Conservation (phyloP, 2,797 vertebrate species). For the Limnodromus scolopaceus region DNA sequence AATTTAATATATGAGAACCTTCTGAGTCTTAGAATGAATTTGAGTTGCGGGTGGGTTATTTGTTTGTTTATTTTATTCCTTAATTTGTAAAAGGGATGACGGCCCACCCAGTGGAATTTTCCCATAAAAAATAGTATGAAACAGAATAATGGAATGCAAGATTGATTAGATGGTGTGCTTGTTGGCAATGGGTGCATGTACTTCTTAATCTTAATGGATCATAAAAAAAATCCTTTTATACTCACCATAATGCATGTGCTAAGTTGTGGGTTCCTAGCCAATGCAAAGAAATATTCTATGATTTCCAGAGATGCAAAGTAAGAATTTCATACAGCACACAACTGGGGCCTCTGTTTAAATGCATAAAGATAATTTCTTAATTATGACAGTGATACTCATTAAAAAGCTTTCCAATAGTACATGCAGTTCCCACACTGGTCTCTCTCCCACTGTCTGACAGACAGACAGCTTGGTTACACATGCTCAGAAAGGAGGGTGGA, state of each 20-base stretch:
- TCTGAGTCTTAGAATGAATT: constrained; percentile 2
- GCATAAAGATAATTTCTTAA: constrained; percentile 47
- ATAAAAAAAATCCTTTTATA: constrained; percentile 61
- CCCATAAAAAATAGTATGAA: constrained; percentile 67
- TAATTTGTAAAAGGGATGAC: constrained; percentile 48
- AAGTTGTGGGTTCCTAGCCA: constrained; percentile 52
- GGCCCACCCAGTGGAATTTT: constrained; percentile 68
- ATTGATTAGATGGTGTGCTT: constrained; percentile 65
- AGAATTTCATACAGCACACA: not conserved
- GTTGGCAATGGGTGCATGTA: constrained; percentile 51
- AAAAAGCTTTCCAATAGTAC: constrained; percentile 52
- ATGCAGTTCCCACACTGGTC: constrained; percentile 68
- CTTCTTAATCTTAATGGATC: constrained; percentile 61
- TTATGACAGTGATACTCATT: constrained; percentile 58
- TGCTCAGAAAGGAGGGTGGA: constrained; percentile 64
- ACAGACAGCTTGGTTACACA: constrained; percentile 74
- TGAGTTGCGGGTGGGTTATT: constrained; percentile 23
- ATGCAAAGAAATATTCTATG: constrained; percentile 53
- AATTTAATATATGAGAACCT: constrained; percentile 30
- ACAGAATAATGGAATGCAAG: constrained; percentile 47
- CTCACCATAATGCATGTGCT: constrained; percentile 42
- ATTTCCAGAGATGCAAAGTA: constrained; percentile 51
- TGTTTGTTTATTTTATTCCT: constrained; percentile 60
- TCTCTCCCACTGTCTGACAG: constrained; percentile 65
- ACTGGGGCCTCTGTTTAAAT: constrained; percentile 16